Conservation (phyloP, 2,113 vertebrate species). For the Perca fluviatilis region DNA sequence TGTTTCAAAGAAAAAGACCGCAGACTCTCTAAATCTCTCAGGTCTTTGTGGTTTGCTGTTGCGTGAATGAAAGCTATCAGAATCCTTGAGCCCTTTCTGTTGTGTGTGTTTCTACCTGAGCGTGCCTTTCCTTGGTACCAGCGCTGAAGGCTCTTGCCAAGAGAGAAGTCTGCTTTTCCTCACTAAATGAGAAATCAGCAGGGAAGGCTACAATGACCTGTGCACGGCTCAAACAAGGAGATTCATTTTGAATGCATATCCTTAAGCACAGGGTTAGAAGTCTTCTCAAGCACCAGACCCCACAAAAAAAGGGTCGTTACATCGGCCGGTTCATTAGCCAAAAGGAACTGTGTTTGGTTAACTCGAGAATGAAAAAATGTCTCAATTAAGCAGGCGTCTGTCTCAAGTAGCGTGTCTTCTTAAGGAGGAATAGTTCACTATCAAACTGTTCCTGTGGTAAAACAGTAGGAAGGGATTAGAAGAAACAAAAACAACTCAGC, state of each 20-base stretch:
- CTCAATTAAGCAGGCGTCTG: conserved; percentile 72
- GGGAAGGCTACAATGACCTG: conserved; percentile 46
- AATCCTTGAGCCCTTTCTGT: conserved; percentile 5
- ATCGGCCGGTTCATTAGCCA: conserved; percentile 50
- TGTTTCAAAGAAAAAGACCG: background rate
- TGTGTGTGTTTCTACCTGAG: conserved; percentile 53
- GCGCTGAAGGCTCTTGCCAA: conserved; percentile 53
- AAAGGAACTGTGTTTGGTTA: conserved; percentile 64
- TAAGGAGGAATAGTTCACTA: conserved; percentile 61
- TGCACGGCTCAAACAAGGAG: conserved; percentile 28
- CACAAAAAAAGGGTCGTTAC: conserved; percentile 39
- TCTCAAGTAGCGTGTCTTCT: conserved; percentile 56
- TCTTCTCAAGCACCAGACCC: conserved; percentile 58
- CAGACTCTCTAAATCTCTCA: background rate
- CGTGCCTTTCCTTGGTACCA: conserved; percentile 41
- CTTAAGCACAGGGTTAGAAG: conserved; percentile 52
- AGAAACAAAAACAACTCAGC: conserved; percentile 64
- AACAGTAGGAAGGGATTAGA: conserved; percentile 75
- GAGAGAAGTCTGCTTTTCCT: conserved; percentile 70
- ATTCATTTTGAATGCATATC: conserved; percentile 55
- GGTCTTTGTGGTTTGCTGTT: conserved; percentile 16
- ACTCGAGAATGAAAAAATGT: conserved; percentile 25
- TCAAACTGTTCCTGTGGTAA: conserved; percentile 70
- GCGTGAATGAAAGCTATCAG: conserved; percentile 32
- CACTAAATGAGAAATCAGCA: conserved; percentile 73